A percentile compares a stretch with the other conserved stretches of the same genome.
Evolutionary conservation across 2,113 vertebrate genomes (phyloP).

Genomic region (Phalacrocorax pelagicus): DNA sequence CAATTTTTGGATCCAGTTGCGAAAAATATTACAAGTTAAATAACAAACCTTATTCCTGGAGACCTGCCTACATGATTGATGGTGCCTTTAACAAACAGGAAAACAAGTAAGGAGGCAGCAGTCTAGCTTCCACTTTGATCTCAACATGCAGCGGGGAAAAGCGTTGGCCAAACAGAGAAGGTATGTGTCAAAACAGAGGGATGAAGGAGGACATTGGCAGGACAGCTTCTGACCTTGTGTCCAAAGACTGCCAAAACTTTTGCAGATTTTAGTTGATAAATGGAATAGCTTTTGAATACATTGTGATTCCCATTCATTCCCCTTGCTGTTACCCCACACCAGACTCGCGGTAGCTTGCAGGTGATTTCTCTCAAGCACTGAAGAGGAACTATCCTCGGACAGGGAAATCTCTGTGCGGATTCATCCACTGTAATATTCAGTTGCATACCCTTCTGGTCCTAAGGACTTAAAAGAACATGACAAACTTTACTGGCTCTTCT

Average conservation of each 20-base stretch:
- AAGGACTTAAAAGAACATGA: neutral
- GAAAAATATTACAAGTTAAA: neutral
- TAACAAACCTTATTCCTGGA: neutral
- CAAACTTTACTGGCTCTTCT: neutral
- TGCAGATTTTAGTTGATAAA: slow-evolving; percentile 27
- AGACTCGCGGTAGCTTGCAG: neutral
- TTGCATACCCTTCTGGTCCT: neutral
- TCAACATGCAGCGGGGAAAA: neutral
- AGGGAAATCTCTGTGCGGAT: neutral
- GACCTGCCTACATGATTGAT: neutral
- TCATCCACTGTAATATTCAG: neutral
- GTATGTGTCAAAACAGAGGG: neutral
- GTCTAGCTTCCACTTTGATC: neutral
- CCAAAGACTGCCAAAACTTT: slow-evolving; percentile 13
- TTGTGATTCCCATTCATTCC: neutral
- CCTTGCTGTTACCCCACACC: neutral
- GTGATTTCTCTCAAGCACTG: slow-evolving; percentile 16
- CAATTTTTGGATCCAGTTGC: neutral
- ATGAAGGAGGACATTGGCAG: neutral
- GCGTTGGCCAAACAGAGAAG: neutral
- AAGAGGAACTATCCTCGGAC: neutral
- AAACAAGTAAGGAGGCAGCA: neutral
- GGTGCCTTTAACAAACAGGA: neutral
- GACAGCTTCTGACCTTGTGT: neutral
- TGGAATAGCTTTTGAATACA: neutral